phyloP scores from a whole-genome alignment of 2,113 vertebrate species.

The Dryoscopus gambensis region DNA sequence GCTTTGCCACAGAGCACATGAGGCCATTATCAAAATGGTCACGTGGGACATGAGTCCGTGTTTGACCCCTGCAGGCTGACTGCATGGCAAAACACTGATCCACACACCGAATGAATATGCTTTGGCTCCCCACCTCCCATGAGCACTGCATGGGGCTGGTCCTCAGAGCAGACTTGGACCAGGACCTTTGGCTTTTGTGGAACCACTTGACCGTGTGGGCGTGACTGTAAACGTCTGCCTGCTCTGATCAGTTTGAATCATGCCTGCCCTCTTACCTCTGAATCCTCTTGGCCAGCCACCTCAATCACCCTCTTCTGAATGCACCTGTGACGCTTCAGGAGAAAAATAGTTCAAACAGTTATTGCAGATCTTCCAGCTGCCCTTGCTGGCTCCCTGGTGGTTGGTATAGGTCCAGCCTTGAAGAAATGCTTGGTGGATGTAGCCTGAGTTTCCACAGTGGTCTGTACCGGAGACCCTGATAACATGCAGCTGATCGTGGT shows the following conservation, averaged over 20 bases:
- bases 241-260: neutral
- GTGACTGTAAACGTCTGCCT: neutral
- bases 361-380: neutral
- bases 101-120: accelerated
- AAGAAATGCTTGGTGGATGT: neutral
- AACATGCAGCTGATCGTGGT: neutral
- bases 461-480: neutral
- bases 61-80: neutral
- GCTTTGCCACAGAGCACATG: neutral
- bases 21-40: neutral
- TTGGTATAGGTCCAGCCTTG: neutral
- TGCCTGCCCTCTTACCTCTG: neutral
- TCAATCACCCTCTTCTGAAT: neutral
- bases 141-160: accelerated
- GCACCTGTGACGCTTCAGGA: neutral
- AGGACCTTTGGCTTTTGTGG: neutral
- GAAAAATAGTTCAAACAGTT: neutral
- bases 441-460: neutral
- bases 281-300: neutral
- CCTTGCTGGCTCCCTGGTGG: neutral
- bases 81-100: neutral
- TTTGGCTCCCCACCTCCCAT: neutral
- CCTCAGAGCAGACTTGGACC: neutral
- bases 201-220: accelerated
- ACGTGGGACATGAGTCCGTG: accelerated